Evolutionary conservation across 2,113 vertebrate species (phyloP).

Genomic region (Chionomys nivalis): DNA sequence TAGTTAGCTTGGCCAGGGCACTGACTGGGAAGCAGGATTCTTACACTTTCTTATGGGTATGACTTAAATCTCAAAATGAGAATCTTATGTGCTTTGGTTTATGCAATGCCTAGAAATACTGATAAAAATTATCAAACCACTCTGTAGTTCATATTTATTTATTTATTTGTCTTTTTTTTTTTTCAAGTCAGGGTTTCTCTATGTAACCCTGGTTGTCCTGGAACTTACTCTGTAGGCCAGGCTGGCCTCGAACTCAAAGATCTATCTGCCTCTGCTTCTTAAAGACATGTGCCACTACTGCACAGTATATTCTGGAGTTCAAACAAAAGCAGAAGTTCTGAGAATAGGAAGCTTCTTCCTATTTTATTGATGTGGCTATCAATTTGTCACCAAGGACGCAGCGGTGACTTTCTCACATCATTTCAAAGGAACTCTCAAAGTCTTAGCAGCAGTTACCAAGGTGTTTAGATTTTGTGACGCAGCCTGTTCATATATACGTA

Average conservation of each 20-base stretch:
- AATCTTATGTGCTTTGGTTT: neutral
- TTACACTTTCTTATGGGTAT: neutral
- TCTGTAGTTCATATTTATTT: neutral
- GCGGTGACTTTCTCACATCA: neutral
- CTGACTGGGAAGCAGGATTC: neutral
- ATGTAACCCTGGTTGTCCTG: neutral
- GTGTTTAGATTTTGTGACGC: slow-evolving; percentile 31
- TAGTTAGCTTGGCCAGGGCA: neutral
- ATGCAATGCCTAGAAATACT: neutral
- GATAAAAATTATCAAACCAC: neutral
- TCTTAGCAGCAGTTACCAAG: neutral
- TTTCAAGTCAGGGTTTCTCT: neutral
- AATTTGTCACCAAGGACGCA: neutral
- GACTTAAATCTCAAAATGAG: slow-evolving; percentile 13
- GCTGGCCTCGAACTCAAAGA: neutral
- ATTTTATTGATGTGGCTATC: neutral
- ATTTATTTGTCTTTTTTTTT: neutral
- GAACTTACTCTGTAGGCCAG: neutral
- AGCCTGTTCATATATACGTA: neutral
- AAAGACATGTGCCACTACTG: neutral
- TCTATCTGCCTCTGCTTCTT: neutral
- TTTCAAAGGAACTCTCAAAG: neutral
- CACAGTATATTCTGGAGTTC: neutral
- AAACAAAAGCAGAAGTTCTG: neutral
- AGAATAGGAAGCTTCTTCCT: neutral